Evolutionary conservation across 2,888 invertebrate species (phyloP).

Genomic region (Phrixothrix hirtus): DNA sequence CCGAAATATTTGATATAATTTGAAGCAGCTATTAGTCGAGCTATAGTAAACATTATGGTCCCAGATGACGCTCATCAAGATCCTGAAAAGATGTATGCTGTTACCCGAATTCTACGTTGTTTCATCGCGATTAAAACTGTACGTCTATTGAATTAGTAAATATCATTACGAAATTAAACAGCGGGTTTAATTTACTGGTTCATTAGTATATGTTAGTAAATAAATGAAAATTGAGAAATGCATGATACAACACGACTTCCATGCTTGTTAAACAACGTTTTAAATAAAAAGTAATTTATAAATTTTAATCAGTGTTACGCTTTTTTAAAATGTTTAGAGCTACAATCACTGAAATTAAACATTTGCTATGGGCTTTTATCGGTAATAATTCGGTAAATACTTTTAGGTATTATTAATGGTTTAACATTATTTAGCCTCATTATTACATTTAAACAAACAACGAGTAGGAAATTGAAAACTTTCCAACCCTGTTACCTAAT

Average conservation of each 20-base stretch:
- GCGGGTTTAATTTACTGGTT: not conserved
- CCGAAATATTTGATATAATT: not conserved
- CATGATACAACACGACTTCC: too few species aligned
- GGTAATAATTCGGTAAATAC: too few species aligned
- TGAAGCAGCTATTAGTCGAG: not conserved
- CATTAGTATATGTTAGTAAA: not conserved
- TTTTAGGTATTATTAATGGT: too few species aligned
- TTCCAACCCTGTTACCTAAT: too few species aligned
- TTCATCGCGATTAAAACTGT: not conserved
- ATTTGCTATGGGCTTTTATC: not conserved
- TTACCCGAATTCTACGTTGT: not conserved
- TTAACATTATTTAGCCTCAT: too few species aligned
- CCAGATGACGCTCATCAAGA: constrained; percentile 1
- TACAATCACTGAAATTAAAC: too few species aligned
- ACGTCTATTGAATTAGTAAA: not conserved
- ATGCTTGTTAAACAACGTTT: too few species aligned
- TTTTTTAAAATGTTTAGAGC: too few species aligned
- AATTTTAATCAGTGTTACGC: too few species aligned
- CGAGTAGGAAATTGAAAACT: too few species aligned
- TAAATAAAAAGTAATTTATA: too few species aligned
- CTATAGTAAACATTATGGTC: not conserved
- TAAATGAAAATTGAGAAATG: not conserved
- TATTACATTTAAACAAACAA: too few species aligned
- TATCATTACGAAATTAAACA: constrained; percentile 1
- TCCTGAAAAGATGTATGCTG: not conserved